These are phyloP conservation scores for Andinoacara biseriatus DNA, from an alignment of 2,113 vertebrate genomes.

Conservation along the genomic window DNA sequence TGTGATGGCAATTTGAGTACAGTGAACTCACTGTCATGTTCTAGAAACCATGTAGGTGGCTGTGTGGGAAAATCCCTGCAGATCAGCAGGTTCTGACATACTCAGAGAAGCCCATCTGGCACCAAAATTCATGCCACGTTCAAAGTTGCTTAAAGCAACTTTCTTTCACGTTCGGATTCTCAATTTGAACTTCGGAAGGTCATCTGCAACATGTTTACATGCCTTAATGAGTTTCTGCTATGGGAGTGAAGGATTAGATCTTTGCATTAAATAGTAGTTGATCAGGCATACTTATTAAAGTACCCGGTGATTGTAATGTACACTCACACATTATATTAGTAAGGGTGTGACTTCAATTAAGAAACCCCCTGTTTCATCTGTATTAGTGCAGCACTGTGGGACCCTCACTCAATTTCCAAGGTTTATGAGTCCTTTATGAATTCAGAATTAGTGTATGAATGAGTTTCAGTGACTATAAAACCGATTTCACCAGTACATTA, in stretches of 20 bases:
- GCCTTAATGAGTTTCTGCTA: not conserved
- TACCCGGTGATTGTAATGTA: not conserved
- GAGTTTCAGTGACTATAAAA: constrained; percentile 18
- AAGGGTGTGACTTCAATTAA: constrained; percentile 16
- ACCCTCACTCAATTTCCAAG: not conserved
- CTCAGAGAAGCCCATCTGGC: not conserved
- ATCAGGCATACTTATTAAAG: not conserved
- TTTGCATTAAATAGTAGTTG: not conserved
- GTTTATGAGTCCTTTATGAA: constrained; percentile 3
- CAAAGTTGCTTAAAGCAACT: not conserved
- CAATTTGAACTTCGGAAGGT: not conserved
- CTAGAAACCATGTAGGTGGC: not conserved
- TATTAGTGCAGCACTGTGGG: not conserved
- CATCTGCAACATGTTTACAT: not conserved
- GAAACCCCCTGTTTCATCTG: not conserved
- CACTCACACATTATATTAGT: constrained; percentile 30
- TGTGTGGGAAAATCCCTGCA: too few relatives aligned
- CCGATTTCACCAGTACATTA: not conserved
- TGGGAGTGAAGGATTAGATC: not conserved
- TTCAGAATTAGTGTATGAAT: constrained; percentile 9
- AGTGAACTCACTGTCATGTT: not conserved
- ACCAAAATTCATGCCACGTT: not conserved
- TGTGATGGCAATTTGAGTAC: not conserved
- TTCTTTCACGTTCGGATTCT: not conserved
- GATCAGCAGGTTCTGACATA: not conserved